These are phyloP conservation scores for Allygus modestus DNA, from an alignment of 2,888 invertebrate genomes.

Conservation along the genomic window DNA sequence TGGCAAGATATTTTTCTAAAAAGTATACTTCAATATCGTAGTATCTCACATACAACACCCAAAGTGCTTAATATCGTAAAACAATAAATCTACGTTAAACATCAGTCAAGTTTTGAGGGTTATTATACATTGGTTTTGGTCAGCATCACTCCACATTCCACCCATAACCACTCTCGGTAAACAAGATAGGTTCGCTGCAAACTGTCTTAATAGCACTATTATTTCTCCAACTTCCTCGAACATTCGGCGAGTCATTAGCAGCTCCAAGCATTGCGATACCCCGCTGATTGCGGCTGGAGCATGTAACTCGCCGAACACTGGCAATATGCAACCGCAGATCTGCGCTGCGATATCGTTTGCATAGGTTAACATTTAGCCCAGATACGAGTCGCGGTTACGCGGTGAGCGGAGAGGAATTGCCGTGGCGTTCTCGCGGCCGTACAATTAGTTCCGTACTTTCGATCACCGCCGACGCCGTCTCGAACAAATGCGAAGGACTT, in stretches of 20 bases:
- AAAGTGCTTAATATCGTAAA: no score
- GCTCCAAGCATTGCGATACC: background rate
- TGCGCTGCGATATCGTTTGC: constrained; percentile 1
- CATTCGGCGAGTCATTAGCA: background rate
- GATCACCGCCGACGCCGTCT: background rate
- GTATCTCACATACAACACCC: no score
- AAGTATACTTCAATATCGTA: no score
- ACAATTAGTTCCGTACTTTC: constrained; percentile 30
- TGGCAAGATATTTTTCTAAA: no score
- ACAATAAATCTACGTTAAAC: no score
- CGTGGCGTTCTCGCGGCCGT: background rate
- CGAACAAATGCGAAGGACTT: constrained; percentile 2
- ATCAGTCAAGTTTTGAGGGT: no score
- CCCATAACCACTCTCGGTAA: no score
- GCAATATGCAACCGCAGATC: constrained; percentile 26
- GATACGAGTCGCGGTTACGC: background rate
- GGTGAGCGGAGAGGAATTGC: background rate
- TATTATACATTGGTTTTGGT: no score
- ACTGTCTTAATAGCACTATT: no score
- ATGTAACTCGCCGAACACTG: background rate
- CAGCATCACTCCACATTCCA: no score
- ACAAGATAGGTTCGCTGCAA: no score
- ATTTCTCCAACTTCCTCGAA: no score
- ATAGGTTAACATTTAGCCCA: constrained; percentile 41
- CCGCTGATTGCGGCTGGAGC: background rate